A percentile compares a stretch with the other conserved stretches of the same genome.
phyloP scores from a whole-genome alignment of 2,888 invertebrate species.

The Ferdinandea cuprea region DNA sequence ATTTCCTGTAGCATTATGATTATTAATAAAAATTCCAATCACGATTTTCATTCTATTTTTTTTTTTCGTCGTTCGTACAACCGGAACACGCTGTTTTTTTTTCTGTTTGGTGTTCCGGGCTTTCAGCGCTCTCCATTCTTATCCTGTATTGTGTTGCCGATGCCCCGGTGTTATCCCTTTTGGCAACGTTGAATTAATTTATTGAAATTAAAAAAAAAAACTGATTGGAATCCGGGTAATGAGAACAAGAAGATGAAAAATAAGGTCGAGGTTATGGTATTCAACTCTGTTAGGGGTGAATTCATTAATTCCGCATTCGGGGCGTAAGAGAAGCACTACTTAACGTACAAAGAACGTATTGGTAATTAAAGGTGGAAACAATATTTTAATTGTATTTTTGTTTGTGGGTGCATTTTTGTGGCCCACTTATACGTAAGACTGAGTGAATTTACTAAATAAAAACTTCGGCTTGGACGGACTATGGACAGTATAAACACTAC shows the following conservation, averaged over 20 bases:
- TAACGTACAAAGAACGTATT: too few relatives aligned
- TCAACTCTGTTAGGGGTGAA: background rate
- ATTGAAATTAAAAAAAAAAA: constrained; percentile 68
- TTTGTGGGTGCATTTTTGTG: too few relatives aligned
- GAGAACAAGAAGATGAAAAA: background rate
- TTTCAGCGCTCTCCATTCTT: constrained; percentile 23
- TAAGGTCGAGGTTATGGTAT: background rate
- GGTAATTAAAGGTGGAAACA: background rate
- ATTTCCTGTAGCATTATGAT: constrained; percentile 71
- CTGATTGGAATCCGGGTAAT: constrained; percentile 20
- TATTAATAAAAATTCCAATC: constrained; percentile 75
- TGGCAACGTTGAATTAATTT: constrained; percentile 68
- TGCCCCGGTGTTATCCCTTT: constrained; percentile 58
- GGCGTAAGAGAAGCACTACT: background rate
- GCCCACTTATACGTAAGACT: too few relatives aligned
- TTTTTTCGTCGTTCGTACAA: constrained; percentile 22
- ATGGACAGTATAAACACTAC: too few relatives aligned
- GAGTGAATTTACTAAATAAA: too few relatives aligned
- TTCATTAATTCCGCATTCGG: background rate
- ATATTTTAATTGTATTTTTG: background rate
- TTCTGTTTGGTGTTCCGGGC: constrained; percentile 32
- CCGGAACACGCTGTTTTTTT: constrained; percentile 50
- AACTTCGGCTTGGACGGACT: too few relatives aligned
- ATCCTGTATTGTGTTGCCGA: constrained; percentile 40
- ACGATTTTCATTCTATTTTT: constrained; percentile 69